phyloP scores from a whole-genome alignment of 2,797 vertebrate species.

The Crenuchus spilurus region DNA sequence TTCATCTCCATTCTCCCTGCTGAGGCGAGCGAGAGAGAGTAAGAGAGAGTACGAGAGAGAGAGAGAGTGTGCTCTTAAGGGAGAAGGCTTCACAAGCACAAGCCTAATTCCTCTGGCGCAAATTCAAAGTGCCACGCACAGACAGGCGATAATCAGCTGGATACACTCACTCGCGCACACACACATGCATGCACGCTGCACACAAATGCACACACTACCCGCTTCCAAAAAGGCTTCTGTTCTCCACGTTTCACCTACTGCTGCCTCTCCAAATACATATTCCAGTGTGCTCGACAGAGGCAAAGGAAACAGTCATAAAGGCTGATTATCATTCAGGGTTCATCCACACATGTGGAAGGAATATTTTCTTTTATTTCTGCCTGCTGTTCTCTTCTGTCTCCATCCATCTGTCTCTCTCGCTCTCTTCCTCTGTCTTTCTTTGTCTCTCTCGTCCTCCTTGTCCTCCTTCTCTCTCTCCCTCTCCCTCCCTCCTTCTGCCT shows the following conservation, averaged over 20 bases:
- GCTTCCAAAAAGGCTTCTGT: constrained; percentile 35
- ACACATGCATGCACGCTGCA: constrained; percentile 2
- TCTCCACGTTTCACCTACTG: constrained; percentile 18
- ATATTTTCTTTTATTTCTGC: constrained; percentile 57
- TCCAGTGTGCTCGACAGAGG: constrained; percentile 63
- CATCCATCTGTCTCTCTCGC: not conserved
- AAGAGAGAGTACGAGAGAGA: constrained; percentile 64
- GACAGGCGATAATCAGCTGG: constrained; percentile 83
- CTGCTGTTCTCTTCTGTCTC: constrained; percentile 5
- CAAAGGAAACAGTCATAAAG: constrained; percentile 65
- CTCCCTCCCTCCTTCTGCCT: constrained; percentile 61
- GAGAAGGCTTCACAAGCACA: constrained; percentile 77
- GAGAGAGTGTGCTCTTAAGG: constrained; percentile 74
- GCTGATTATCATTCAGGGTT: constrained; percentile 72
- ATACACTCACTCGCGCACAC: constrained; percentile 64
- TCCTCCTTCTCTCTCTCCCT: constrained; percentile 57
- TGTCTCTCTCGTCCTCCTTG: constrained; percentile 50
- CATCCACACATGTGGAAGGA: constrained; percentile 67
- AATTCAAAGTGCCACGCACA: constrained; percentile 79
- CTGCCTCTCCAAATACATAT: constrained; percentile 75
- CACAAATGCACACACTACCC: constrained; percentile 26
- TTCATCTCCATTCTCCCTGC: constrained; percentile 71
- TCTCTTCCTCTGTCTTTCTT: constrained; percentile 59
- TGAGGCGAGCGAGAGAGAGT: constrained; percentile 69
- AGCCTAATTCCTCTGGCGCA: constrained; percentile 84